phyloP scores from a whole-genome alignment of 2,888 invertebrate species.

The Microchrysa polita region DNA sequence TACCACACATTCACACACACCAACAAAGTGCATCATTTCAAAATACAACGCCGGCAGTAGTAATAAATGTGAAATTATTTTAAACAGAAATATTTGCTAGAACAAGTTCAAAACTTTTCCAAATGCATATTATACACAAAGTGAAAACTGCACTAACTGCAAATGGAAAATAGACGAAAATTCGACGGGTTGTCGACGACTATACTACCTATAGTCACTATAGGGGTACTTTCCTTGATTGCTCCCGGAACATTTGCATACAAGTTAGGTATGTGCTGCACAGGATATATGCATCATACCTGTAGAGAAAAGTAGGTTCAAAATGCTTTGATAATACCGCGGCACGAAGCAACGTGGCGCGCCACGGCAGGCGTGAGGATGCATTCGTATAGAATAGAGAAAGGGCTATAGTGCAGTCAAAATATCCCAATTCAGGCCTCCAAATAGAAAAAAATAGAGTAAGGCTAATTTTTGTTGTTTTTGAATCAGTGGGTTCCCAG shows the following conservation, averaged over 20 bases:
- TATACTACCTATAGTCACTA: not conserved
- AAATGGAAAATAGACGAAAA: not conserved
- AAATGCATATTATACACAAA: not conserved
- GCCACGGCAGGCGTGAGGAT: too few relatives aligned
- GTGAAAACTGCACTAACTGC: not conserved
- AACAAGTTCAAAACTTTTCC: constrained; percentile 20
- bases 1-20: too few relatives aligned
- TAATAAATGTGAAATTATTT: constrained; percentile 5
- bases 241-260: not conserved
- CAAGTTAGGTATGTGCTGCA: constrained; percentile 2
- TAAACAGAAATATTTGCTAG: not conserved
- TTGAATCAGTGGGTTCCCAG: too few relatives aligned
- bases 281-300: not conserved
- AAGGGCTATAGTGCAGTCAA: too few relatives aligned
- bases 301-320: not conserved
- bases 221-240: not conserved
- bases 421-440: too few relatives aligned
- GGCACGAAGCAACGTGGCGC: not conserved
- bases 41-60: not conserved
- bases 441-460: too few relatives aligned
- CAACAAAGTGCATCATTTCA: not conserved
- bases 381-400: not conserved
- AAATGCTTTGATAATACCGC: not conserved
- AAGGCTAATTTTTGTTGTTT: too few relatives aligned
- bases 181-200: not conserved